Percentiles rank a stretch among this genome's conserved stretches.
Evolutionary conservation across 2,797 vertebrate genomes (phyloP).

Genomic region (Dermochelys coriacea): DNA sequence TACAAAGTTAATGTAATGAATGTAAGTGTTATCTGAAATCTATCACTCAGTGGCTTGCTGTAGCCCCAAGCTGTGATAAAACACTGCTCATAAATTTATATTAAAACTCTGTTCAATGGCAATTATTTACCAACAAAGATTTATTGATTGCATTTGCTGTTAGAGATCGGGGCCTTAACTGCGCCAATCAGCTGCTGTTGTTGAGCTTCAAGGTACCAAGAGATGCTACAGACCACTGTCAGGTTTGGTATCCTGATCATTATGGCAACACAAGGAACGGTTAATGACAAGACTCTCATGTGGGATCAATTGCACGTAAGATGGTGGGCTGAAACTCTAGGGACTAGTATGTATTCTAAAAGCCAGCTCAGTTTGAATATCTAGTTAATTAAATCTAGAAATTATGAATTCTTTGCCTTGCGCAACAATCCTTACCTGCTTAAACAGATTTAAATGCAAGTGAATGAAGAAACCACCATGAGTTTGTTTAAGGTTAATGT

Average conservation of each 20-base stretch:
- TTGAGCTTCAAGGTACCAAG: constrained; percentile 51
- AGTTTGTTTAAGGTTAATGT: accelerated
- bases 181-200: constrained; percentile 77
- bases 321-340: background rate
- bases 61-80: constrained; percentile 86
- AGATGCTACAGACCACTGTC: constrained; percentile 37
- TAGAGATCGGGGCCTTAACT: constrained; percentile 73
- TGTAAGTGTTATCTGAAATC: constrained; percentile 82
- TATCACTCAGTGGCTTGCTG: constrained; percentile 79
- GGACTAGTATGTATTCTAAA: background rate
- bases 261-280: background rate
- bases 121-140: constrained; percentile 92
- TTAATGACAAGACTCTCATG: constrained; percentile 5
- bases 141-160: constrained; percentile 84
- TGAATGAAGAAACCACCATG: accelerated
- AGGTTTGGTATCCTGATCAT: constrained; percentile 36
- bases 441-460: background rate
- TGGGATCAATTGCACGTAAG: background rate
- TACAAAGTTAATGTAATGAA: constrained; percentile 85
- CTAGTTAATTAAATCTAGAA: accelerated
- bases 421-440: background rate
- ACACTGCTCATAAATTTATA: constrained; percentile 89
- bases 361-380: background rate
- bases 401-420: background rate
- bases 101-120: constrained; percentile 87